phyloP scores from a whole-genome alignment of 2,797 vertebrate species.

The Halcyon smyrnensis region DNA sequence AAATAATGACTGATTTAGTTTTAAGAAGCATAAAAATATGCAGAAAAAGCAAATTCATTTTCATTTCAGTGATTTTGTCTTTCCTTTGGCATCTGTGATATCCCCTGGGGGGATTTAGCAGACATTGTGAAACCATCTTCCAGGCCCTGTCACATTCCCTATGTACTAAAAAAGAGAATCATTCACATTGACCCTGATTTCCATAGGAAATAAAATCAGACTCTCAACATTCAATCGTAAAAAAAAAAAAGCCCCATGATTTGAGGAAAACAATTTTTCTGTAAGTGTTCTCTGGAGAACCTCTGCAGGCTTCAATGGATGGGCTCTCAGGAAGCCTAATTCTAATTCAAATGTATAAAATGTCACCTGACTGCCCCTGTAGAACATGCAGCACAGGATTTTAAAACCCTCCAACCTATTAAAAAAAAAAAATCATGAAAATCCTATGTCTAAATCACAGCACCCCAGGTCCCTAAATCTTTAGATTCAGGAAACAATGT shows the following conservation, averaged over 20 bases:
- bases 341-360: constrained; percentile 16
- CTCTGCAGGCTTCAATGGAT: neutral
- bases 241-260: neutral
- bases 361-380: neutral
- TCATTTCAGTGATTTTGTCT: constrained; percentile 5
- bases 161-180: neutral
- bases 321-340: neutral
- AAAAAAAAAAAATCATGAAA: neutral
- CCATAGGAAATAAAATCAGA: constrained; percentile 47
- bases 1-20: neutral
- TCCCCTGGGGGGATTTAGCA: neutral
- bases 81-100: neutral
- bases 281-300: constrained; percentile 18
- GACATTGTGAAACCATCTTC: constrained; percentile 10
- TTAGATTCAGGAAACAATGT: neutral
- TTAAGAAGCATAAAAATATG: neutral
- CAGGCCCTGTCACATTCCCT: constrained; percentile 3
- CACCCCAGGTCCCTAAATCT: neutral
- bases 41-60: constrained; percentile 17
- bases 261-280: constrained; percentile 28
- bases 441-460: neutral
- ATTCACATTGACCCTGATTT: neutral
- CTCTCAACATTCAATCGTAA: neutral
- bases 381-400: neutral
- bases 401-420: neutral